Percentiles rank a stretch among this genome's conserved stretches.
phyloP scores from a whole-genome alignment of 2,888 invertebrate species.

The Vesta saturnalis region DNA sequence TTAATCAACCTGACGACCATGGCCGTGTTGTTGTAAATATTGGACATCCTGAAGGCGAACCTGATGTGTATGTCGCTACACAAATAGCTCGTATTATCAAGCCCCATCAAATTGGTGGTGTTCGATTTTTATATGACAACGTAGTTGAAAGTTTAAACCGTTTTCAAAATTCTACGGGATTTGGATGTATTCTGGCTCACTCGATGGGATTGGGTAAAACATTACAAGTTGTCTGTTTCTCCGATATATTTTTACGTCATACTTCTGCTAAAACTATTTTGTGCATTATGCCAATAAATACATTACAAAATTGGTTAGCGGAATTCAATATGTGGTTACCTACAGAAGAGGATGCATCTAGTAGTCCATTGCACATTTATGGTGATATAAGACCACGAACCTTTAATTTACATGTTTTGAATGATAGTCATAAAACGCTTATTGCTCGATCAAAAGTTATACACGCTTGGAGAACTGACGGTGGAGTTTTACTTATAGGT shows the following conservation, averaged over 20 bases:
- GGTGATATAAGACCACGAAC: constrained; percentile 80
- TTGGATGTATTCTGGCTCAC: constrained; percentile 98
- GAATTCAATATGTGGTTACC: constrained; percentile 99
- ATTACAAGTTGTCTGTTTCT: constrained; percentile 91
- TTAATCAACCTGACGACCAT: constrained; percentile 90
- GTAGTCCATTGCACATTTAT: constrained; percentile 65
- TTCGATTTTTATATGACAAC: constrained; percentile 94
- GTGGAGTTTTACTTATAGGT: constrained; percentile 95
- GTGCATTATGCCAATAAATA: constrained; percentile 98
- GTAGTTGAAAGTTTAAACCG: constrained; percentile 92
- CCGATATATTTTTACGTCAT: constrained; percentile 93
- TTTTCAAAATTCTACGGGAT: constrained; percentile 88
- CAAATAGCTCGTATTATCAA: constrained; percentile 92
- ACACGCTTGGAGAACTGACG: constrained; percentile 84
- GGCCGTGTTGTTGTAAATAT: constrained; percentile 94
- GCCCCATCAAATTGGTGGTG: constrained; percentile 86
- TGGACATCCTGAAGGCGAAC: constrained; percentile 90
- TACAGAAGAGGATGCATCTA: constrained; percentile 64
- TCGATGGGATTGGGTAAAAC: constrained; percentile 99
- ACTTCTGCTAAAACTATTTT: constrained; percentile 70
- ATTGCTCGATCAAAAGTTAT: constrained; percentile 87
- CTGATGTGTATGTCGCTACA: constrained; percentile 91
- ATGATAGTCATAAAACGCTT: constrained; percentile 90
- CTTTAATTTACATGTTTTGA: constrained; percentile 91
- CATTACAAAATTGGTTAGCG: constrained; percentile 96